phyloP scores from a whole-genome alignment of 1,140 invertebrate species.

The Drosophila rhopaloa region DNA sequence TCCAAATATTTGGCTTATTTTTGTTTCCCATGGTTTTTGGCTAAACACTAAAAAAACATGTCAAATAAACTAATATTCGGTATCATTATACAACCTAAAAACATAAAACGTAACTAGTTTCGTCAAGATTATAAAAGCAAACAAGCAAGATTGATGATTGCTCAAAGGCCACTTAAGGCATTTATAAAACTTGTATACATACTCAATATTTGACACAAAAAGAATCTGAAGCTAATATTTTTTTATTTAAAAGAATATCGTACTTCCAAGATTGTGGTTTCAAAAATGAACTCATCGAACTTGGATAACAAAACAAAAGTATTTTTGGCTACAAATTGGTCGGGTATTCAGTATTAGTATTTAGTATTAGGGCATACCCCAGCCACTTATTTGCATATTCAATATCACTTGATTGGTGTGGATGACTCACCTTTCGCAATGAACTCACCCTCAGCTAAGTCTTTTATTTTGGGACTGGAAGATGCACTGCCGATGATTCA shows the following conservation, averaged over 20 bases:
- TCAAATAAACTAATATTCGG: constrained; percentile 8
- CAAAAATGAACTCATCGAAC: neutral
- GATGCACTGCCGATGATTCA: constrained; percentile 39
- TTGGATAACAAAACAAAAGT: neutral
- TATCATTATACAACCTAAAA: neutral
- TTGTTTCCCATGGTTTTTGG: neutral
- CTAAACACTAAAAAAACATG: neutral
- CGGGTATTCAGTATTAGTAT: neutral
- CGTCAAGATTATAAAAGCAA: neutral
- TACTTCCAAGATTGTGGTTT: too few species aligned
- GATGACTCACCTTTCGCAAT: constrained; percentile 34
- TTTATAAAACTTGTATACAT: neutral
- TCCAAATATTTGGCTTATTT: constrained; percentile 4
- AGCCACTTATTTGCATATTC: constrained; percentile 3
- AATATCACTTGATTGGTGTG: neutral
- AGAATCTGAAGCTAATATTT: neutral
- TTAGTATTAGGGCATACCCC: neutral
- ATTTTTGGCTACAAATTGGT: too few species aligned
- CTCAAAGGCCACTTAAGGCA: neutral
- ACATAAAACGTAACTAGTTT: constrained; percentile 5
- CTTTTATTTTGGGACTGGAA: constrained; percentile 23
- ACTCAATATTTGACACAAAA: neutral
- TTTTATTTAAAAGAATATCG: neutral
- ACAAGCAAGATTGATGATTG: constrained; percentile 14
- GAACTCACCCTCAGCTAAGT: constrained; percentile 31